phyloP scores from a whole-genome alignment of 2,797 vertebrate genomes.

The Xyrichtys novacula region DNA sequence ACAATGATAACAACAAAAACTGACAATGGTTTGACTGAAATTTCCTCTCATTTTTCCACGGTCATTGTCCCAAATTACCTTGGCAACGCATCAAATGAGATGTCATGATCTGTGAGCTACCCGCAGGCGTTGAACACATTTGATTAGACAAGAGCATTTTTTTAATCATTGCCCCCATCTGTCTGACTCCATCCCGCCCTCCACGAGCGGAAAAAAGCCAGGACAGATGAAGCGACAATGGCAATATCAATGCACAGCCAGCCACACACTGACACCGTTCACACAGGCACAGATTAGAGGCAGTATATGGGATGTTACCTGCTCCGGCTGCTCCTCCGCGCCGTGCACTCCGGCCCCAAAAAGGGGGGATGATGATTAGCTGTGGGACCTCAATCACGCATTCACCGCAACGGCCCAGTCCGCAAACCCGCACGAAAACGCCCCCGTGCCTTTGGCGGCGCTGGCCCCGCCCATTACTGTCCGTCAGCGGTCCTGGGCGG shows the following conservation, averaged over 20 bases:
- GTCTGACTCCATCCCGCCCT: slow-evolving; percentile 74
- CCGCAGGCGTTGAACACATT: slow-evolving; percentile 32
- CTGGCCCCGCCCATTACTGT: slow-evolving; percentile 69
- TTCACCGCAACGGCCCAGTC: slow-evolving; percentile 80
- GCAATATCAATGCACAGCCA: slow-evolving; percentile 61
- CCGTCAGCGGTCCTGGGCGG: slow-evolving; percentile 68
- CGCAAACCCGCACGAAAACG: slow-evolving; percentile 84
- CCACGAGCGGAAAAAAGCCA: slow-evolving; percentile 57
- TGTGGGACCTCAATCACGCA: slow-evolving; percentile 81
- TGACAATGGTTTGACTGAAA: slow-evolving; percentile 40
- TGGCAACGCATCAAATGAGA: slow-evolving; percentile 46
- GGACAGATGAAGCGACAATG: slow-evolving; percentile 73
- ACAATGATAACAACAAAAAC: slow-evolving; percentile 62
- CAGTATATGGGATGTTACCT: slow-evolving; percentile 80
- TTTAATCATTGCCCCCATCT: slow-evolving; percentile 59
- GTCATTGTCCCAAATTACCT: slow-evolving; percentile 38
- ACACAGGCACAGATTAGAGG: slow-evolving; percentile 35
- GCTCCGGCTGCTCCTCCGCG: slow-evolving; percentile 69
- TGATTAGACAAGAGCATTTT: slow-evolving; percentile 46
- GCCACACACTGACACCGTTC: slow-evolving; percentile 63
- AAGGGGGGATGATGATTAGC: slow-evolving; percentile 68
- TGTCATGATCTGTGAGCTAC: slow-evolving; percentile 51
- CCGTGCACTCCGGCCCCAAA: slow-evolving; percentile 77
- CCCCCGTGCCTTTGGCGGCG: slow-evolving; percentile 79
- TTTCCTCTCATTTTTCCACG: slow-evolving; percentile 1